A percentile compares a stretch with the other conserved stretches of the same genome.
Evolutionary conservation across 2,888 invertebrate genomes (phyloP).

Genomic region (Leucoptera coffeella): DNA sequence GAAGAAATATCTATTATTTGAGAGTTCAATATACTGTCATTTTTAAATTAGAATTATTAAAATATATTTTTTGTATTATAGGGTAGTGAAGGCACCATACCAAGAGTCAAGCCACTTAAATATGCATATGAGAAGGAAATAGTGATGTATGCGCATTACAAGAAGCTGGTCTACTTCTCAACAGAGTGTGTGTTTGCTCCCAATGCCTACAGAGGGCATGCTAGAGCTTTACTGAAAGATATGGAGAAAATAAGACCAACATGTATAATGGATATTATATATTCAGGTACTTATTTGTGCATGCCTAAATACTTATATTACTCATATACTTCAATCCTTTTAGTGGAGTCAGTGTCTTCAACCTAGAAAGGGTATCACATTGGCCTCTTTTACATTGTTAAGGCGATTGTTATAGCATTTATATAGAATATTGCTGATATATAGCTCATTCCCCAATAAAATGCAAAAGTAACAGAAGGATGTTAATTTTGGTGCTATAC

Average conservation of each 20-base stretch:
- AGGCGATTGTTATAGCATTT: neutral
- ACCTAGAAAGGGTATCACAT: too few relatives aligned
- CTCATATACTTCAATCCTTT: too few relatives aligned
- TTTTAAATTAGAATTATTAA: conserved; percentile 4
- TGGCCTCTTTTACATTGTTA: too few relatives aligned
- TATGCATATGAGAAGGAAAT: conserved; percentile 99
- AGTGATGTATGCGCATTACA: conserved; percentile 98
- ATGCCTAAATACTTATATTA: too few relatives aligned
- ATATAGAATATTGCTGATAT: too few relatives aligned
- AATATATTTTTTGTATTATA: conserved; percentile 26
- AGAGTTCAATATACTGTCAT: conserved; percentile 2
- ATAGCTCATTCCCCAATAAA: too few relatives aligned
- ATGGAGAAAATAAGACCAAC: conserved; percentile 89
- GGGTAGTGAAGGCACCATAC: conserved; percentile 76
- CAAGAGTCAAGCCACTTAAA: conserved; percentile 92
- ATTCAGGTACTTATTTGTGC: too few relatives aligned
- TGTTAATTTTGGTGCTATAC: too few relatives aligned
- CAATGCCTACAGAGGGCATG: conserved; percentile 93
- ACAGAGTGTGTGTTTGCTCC: conserved; percentile 99
- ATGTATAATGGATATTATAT: conserved; percentile 88
- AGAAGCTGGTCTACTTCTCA: conserved; percentile 93
- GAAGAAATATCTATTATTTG: too few relatives aligned
- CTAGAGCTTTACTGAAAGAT: conserved; percentile 86
- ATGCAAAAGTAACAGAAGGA: too few relatives aligned
- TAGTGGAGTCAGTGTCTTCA: too few relatives aligned